Percentiles rank a stretch among this genome's conserved stretches.
These are phyloP conservation scores for Xestia sexstrigata DNA, from an alignment of 2,888 invertebrate species.

Conservation along the genomic window DNA sequence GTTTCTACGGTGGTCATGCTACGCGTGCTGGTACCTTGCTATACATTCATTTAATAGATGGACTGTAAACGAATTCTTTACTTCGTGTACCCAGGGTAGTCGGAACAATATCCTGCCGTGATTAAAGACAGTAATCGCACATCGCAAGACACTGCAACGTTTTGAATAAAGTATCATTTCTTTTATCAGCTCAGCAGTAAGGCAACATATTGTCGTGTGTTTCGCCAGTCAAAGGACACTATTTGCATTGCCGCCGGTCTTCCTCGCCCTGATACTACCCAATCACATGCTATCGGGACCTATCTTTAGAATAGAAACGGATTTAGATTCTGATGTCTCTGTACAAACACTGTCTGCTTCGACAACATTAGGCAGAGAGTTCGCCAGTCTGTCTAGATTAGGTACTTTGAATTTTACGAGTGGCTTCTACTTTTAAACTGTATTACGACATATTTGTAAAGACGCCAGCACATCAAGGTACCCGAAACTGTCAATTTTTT, in stretches of 20 bases:
- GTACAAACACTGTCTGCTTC: not conserved
- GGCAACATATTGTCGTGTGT: slow-evolving; percentile 47
- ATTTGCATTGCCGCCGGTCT: slow-evolving; percentile 63
- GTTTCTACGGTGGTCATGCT: no score
- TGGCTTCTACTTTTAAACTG: not conserved
- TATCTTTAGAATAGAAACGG: slow-evolving; percentile 26
- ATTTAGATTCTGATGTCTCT: not conserved
- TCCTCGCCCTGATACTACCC: slow-evolving; percentile 30
- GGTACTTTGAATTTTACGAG: not conserved
- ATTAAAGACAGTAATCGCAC: slow-evolving; percentile 1
- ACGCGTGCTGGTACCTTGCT: not conserved
- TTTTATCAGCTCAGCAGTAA: slow-evolving; percentile 46
- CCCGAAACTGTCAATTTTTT: no score
- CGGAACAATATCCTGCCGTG: slow-evolving; percentile 19
- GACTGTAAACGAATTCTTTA: not conserved
- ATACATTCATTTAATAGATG: not conserved
- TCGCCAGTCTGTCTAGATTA: not conserved
- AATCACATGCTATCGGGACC: slow-evolving; percentile 36
- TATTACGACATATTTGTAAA: not conserved
- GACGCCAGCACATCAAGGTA: no score
- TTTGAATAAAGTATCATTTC: slow-evolving; percentile 33
- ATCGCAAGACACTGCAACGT: slow-evolving; percentile 6
- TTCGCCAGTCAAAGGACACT: slow-evolving; percentile 50
- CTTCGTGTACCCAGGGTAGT: not conserved
- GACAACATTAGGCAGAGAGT: not conserved